These are phyloP conservation scores for Suillia variegata DNA, from an alignment of 2,888 invertebrate genomes.

Conservation along the genomic window DNA sequence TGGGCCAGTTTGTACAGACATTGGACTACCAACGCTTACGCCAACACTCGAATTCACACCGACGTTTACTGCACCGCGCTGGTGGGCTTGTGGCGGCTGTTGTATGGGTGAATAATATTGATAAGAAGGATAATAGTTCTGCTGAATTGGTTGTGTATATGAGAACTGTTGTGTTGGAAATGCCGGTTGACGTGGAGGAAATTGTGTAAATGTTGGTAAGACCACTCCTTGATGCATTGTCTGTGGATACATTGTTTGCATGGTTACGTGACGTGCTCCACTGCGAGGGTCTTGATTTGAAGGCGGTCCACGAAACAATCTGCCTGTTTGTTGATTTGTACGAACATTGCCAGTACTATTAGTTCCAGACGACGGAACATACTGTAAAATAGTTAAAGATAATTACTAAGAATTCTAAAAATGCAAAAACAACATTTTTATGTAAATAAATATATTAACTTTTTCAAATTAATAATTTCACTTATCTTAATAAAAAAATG, in stretches of 20 bases:
- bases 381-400: conserved; percentile 39
- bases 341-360: conserved; percentile 49
- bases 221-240: conserved; percentile 50
- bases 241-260: conserved; percentile 49
- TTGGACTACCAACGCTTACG: conserved; percentile 34
- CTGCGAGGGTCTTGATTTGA: conserved; percentile 43
- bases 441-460: neutral
- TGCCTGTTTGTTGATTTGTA: conserved; percentile 46
- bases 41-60: conserved; percentile 40
- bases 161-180: conserved; percentile 46
- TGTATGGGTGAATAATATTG: conserved; percentile 38
- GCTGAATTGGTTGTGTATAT: conserved; percentile 43
- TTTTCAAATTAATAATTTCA: too few species aligned
- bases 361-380: conserved; percentile 46
- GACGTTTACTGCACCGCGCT: conserved; percentile 45
- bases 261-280: conserved; percentile 46
- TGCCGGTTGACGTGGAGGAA: conserved; percentile 45
- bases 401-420: conserved; percentile 4
- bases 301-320: conserved; percentile 49
- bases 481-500: too few species aligned
- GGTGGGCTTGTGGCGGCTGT: conserved; percentile 45
- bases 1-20: conserved; percentile 50
- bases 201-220: conserved; percentile 46
- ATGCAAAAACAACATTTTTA: neutral
- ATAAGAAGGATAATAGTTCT: conserved; percentile 35